Conservation (phyloP, 2,888 invertebrate genomes). For the Epistrophe eligans region DNA sequence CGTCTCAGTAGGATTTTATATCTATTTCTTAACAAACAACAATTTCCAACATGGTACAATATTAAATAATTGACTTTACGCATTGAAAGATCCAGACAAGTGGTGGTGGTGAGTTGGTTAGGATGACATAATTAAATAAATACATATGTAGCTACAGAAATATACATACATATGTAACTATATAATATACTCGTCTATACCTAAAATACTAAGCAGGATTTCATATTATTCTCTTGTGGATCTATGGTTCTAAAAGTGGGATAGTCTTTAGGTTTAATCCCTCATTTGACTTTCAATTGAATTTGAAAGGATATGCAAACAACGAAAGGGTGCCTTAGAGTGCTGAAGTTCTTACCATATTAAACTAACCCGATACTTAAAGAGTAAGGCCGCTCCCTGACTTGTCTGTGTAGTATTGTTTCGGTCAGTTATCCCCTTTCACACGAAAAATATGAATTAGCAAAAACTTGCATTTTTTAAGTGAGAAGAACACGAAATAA, state of each 20-base stretch:
- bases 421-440: too few species aligned
- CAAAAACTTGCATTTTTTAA: too few species aligned
- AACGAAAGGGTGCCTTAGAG: too few species aligned
- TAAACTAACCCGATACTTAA: too few species aligned
- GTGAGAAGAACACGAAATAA: too few species aligned
- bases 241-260: neutral
- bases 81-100: neutral
- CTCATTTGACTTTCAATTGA: neutral
- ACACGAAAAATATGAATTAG: too few species aligned
- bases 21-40: neutral
- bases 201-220: neutral
- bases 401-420: too few species aligned
- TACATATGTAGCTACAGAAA: neutral
- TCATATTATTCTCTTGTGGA: neutral
- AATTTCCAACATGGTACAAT: neutral
- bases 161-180: too few species aligned
- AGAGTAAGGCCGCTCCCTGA: too few species aligned
- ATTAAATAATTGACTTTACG: neutral
- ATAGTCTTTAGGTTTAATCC: neutral
- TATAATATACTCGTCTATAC: too few species aligned
- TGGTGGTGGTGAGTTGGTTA: neutral
- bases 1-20: neutral
- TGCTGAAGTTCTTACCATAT: too few species aligned
- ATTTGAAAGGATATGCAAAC: too few species aligned
- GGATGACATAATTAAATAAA: neutral